Percentiles rank a stretch among this genome's conserved stretches.
Evolutionary conservation across 1,140 invertebrate species (phyloP).

Genomic region (Trialeurodes vaporariorum): DNA sequence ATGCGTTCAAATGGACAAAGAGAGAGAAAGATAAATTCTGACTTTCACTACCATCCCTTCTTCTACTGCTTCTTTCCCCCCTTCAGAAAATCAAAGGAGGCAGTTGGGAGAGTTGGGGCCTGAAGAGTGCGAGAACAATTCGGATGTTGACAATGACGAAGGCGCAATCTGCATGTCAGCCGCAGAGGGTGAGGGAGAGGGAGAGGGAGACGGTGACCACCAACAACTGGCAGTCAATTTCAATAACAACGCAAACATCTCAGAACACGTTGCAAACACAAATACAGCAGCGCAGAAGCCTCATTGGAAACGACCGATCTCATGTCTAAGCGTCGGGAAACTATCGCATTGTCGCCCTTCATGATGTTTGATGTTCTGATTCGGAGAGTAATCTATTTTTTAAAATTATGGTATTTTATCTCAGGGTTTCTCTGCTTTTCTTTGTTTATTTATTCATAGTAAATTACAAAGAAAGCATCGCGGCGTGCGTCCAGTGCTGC

Average conservation of each 20-base stretch:
- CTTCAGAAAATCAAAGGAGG: not conserved
- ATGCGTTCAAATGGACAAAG: no score
- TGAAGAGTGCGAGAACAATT: not conserved
- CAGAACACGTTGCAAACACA: not conserved
- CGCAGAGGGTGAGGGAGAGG: not conserved
- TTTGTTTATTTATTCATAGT: no score
- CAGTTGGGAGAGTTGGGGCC: not conserved
- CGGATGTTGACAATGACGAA: not conserved
- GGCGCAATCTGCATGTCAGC: not conserved
- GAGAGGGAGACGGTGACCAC: no score
- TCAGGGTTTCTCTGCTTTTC: no score
- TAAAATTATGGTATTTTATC: not conserved
- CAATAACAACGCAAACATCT: not conserved
- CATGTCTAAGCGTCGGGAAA: not conserved
- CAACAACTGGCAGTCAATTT: not conserved
- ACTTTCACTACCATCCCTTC: no score
- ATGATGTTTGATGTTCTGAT: not conserved
- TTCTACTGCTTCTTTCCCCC: no score
- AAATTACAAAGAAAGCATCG: no score
- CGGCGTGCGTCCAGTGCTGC: no score
- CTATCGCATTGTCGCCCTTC: not conserved
- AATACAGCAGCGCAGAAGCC: not conserved
- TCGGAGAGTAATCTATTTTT: not conserved
- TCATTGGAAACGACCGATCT: not conserved
- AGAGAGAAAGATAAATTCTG: no score